Percentiles rank a stretch among this genome's conserved stretches.
These are phyloP conservation scores for Stictonetta naevosa DNA, from an alignment of 2,113 vertebrate genomes.

Conservation along the genomic window DNA sequence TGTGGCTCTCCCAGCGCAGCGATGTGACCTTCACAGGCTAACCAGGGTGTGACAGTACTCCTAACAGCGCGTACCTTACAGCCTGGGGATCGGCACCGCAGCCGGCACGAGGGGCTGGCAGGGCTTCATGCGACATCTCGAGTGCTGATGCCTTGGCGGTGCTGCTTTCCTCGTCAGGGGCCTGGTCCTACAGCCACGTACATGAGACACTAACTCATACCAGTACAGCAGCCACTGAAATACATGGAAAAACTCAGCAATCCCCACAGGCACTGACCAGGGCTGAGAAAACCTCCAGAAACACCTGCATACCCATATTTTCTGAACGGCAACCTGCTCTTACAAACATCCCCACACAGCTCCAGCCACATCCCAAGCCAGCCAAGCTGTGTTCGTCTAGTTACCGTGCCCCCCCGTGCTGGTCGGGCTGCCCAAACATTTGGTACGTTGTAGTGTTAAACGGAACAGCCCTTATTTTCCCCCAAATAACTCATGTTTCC, in stretches of 20 bases:
- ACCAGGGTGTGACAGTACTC: background rate
- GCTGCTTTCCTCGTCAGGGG: background rate
- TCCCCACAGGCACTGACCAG: background rate
- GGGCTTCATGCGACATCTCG: background rate
- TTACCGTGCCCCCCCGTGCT: background rate
- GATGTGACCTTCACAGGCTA: background rate
- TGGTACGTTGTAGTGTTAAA: background rate
- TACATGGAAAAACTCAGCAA: background rate
- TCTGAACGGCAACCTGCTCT: background rate
- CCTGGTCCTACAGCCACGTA: background rate
- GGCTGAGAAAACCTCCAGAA: background rate
- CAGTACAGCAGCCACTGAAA: background rate
- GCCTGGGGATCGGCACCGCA: background rate
- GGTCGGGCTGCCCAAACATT: background rate
- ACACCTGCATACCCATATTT: background rate
- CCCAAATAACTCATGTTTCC: background rate
- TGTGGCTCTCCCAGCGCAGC: background rate
- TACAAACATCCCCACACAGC: background rate
- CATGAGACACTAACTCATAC: background rate
- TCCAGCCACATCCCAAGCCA: background rate
- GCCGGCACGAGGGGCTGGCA: background rate
- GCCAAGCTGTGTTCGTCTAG: background rate
- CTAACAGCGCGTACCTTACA: background rate
- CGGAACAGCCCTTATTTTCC: conserved; percentile 26
- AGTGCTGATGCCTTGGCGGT: background rate